Evolutionary conservation across 1,140 invertebrate genomes (phyloP).

Genomic region (Papilio xuthus): DNA sequence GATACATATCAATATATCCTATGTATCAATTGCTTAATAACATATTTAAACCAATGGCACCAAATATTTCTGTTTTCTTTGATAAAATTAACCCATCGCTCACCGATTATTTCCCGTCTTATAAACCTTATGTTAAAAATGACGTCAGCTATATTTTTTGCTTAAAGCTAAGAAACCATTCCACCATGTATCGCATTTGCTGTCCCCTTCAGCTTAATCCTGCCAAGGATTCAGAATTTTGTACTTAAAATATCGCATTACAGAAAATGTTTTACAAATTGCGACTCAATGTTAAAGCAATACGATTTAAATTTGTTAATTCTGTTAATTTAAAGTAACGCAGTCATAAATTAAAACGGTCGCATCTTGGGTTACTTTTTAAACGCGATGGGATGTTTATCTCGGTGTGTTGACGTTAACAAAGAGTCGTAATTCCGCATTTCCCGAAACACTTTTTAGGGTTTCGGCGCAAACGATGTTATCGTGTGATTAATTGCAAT

Average conservation of each 20-base stretch:
- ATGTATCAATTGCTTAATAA: too few relatives aligned
- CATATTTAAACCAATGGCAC: too few relatives aligned
- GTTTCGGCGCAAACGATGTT: slow-evolving; percentile 15
- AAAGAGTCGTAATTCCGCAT: slow-evolving; percentile 36
- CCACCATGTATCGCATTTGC: slow-evolving; percentile 16
- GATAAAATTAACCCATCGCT: background rate
- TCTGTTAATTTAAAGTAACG: slow-evolving; percentile 16
- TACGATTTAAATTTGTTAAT: slow-evolving; percentile 18
- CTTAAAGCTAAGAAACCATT: slow-evolving; percentile 38
- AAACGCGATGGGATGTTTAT: slow-evolving; percentile 40
- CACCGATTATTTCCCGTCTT: background rate
- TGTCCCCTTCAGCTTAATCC: slow-evolving; percentile 32
- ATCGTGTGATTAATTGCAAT: slow-evolving; percentile 14
- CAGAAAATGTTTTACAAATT: slow-evolving; percentile 3
- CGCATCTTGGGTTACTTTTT: slow-evolving; percentile 38
- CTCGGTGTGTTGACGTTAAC: slow-evolving; percentile 37
- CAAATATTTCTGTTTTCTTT: too few relatives aligned
- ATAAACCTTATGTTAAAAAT: slow-evolving; percentile 34
- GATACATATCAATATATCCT: too few relatives aligned
- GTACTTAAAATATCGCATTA: slow-evolving; percentile 37
- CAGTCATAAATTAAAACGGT: slow-evolving; percentile 38
- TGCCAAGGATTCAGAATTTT: slow-evolving; percentile 38
- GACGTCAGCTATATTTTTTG: slow-evolving; percentile 42
- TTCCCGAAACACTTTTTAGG: slow-evolving; percentile 35
- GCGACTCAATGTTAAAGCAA: background rate